Evolutionary conservation across 2,113 vertebrate genomes (phyloP).

Genomic region (Nipponia nippon): DNA sequence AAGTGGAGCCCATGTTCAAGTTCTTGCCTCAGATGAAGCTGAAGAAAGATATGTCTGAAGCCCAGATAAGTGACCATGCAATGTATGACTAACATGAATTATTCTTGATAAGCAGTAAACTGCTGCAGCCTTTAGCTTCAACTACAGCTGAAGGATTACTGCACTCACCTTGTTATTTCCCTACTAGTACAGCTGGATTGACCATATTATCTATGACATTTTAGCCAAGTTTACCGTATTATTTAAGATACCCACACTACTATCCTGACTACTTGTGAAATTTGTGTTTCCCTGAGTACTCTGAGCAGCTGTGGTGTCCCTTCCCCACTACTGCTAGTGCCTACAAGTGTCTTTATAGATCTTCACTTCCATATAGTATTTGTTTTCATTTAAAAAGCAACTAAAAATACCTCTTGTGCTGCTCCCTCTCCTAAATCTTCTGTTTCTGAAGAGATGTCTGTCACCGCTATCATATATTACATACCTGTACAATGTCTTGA

Average conservation of each 20-base stretch:
- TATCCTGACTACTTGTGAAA: neutral
- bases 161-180: neutral
- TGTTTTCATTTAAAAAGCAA: neutral
- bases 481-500: neutral
- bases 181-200: neutral
- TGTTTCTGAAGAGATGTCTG: neutral
- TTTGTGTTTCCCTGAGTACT: neutral
- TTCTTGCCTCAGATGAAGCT: neutral
- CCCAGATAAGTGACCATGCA: neutral
- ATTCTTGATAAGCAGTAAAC: neutral
- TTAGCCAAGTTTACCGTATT: neutral
- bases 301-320: neutral
- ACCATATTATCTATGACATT: neutral
- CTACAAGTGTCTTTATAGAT: neutral
- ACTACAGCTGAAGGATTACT: neutral
- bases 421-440: neutral
- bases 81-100: neutral
- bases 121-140: neutral
- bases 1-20: neutral
- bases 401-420: neutral
- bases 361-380: neutral
- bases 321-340: neutral
- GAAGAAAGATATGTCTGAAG: neutral
- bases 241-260: neutral
- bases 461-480: neutral